Evolutionary conservation across 2,888 invertebrate species (phyloP).

Genomic region (Glyphotaelius pellucidus): DNA sequence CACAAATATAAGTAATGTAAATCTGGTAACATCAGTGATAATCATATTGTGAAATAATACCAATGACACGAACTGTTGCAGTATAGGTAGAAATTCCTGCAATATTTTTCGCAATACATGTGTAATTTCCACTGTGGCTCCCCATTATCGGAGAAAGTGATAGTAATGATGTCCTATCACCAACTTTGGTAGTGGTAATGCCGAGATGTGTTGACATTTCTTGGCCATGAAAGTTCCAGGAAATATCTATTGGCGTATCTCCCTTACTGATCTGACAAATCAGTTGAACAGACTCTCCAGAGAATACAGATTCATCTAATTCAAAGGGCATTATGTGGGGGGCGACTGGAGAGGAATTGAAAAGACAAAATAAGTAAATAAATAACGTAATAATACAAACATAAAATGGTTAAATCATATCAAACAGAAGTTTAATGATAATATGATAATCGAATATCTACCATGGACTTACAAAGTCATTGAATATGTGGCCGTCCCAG

Average conservation of each 20-base stretch:
- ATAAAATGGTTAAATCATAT: no score
- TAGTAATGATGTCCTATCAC: slow-evolving; percentile 82
- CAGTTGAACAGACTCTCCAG: slow-evolving; percentile 83
- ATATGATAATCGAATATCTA: slow-evolving; percentile 67
- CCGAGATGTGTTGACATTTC: slow-evolving; percentile 78
- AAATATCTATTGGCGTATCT: slow-evolving; percentile 84
- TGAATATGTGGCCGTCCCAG: slow-evolving; percentile 78
- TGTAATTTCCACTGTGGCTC: slow-evolving; percentile 85
- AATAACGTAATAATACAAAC: slow-evolving; percentile 29
- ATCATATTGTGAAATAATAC: slow-evolving; percentile 68
- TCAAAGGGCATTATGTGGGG: slow-evolving; percentile 83
- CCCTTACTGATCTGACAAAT: slow-evolving; percentile 85
- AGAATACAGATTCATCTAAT: slow-evolving; percentile 81
- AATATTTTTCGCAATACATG: slow-evolving; percentile 85
- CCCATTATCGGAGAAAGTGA: slow-evolving; percentile 85
- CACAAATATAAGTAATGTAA: neutral
- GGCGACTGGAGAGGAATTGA: slow-evolving; percentile 68
- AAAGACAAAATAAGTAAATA: slow-evolving; percentile 51
- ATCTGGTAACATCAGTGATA: neutral
- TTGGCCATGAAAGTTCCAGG: slow-evolving; percentile 85
- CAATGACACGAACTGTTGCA: slow-evolving; percentile 78
- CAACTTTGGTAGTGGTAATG: slow-evolving; percentile 80
- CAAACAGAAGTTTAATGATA: slow-evolving; percentile 22
- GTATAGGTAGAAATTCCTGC: slow-evolving; percentile 84
- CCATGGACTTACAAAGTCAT: slow-evolving; percentile 80